Evolutionary conservation across 2,113 vertebrate species (phyloP), one percentile per base, ranked within the genome.

Genomic region (Corydoras sp.): DNA sequence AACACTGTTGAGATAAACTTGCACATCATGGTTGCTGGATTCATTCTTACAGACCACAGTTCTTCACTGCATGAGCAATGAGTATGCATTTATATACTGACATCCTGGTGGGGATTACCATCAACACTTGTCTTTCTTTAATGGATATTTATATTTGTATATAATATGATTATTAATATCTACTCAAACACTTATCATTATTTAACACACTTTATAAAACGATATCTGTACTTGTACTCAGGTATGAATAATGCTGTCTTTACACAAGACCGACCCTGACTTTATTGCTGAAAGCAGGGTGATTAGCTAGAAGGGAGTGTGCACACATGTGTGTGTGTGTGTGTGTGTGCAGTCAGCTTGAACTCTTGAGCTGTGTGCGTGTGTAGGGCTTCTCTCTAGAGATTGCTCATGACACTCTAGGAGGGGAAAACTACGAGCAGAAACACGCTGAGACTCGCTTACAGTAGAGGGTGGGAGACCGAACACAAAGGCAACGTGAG

Each of bases 381-480:
- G 32, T 74, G 43, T 63, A 61, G 50, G 72, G 67, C 71, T 54
- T 72, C 55, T 60, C 78, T 77, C 72, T 53, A 4, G 75, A 83
- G 77, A 61, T 61, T 72, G 62, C 77, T 81, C 78, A 85, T 78
- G 81, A 79, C 67, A 72, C 74, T 78, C 73, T 72, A 73, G 68
- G 69, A 76, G 73, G 12, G 70, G 12, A 83, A 74, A 65, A 65
- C 69, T 56, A 50, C 64, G 67, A 62, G 67, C 50, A 68, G 62
- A n/a, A 68, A 51, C 82, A 58, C 68, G 83, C 75, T 75, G 68
- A n/a, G 68, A 78, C 83, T 74, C 49, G 83, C 61, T 65, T 72
- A 68, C 60, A 70, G 74, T 67, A 54, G 15, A 50, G 62, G 51
- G 69, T 58, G 75, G 69, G 73, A 74, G 71, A 62, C 58, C 11